Evolutionary conservation across 2,113 vertebrate species (phyloP), one percentile per base, ranked within the genome.

Genomic region (Crotalus tigris): DNA sequence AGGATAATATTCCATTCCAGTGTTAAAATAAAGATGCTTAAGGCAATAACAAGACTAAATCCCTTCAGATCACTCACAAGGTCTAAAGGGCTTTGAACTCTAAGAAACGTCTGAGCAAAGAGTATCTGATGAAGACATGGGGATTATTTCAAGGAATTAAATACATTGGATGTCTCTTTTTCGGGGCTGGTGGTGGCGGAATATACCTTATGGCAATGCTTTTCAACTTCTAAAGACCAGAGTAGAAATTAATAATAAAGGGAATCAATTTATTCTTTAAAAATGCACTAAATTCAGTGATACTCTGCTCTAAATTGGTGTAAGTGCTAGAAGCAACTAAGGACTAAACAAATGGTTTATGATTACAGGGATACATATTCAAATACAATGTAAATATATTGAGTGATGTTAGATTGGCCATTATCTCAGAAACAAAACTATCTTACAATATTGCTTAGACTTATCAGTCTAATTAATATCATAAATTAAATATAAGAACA

Each of bases 11-110:
- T 57, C 87, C 69, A 24, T 87, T 69, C 69, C 39, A 64, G 46
- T 75, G 88, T 51, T 92, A 85, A 94, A 94, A 94, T 58, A 94
- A 57, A 90, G 75, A 92, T 75, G 81, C 88, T 90, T 94, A 88
- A 12, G 91, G 33, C 59, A 90, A 91, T 58, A 55, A 86, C 12
- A 49, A 88, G 46, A 55, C 8, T 69, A 5, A 69, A 92, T 95
- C 85, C 85, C 90, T 90, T 90, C 85, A 90, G 53, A 88, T n/a
- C 46, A 85, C 15, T 54, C 85, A 89, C 54, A n/a, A 61, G 26
- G 69, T 59, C 19, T 51, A n/a, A 46, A n/a, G 19, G 64, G 89
- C 54, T 91, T 64, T 90, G 92, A 93, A 91, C 26, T 49, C 88
- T 61, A 90, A 93, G 61, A 24, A 88, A 87, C 81, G 9, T 91